Conservation (phyloP, 2,113 vertebrate species). For the Anser cygnoides region DNA sequence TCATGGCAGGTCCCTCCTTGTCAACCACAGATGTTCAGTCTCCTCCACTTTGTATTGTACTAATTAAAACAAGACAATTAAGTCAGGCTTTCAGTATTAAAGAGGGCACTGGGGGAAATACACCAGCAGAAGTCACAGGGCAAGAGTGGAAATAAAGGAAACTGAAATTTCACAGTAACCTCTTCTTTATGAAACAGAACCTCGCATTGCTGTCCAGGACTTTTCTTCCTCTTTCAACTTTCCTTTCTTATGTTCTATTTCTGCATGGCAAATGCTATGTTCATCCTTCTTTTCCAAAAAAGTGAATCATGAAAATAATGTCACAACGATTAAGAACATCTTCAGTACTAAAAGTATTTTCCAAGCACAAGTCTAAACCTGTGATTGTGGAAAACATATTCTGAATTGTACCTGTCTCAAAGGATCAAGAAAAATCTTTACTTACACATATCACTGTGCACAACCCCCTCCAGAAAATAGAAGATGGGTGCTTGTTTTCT, state of each 20-base stretch:
- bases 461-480: neutral
- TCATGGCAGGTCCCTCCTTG: conserved; percentile 2
- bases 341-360: neutral
- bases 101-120: conserved; percentile 13
- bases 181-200: neutral
- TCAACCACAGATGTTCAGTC: neutral
- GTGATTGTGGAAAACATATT: neutral
- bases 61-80: conserved; percentile 47
- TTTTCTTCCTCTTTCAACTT: neutral
- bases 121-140: neutral
- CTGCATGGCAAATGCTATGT: neutral
- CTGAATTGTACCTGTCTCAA: neutral
- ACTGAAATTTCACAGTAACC: neutral
- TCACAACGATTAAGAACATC: neutral
- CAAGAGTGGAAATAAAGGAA: neutral
- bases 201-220: neutral
- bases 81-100: conserved; percentile 7
- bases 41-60: neutral
- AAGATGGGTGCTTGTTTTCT: neutral
- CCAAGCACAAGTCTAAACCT: neutral
- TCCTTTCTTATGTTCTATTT: neutral
- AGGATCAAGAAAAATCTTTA: neutral
- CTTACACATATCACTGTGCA: neutral
- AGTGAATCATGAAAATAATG: neutral
- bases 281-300: neutral